Conservation (phyloP, 1,140 invertebrate species). For the Mizuhopecten yessoensis region DNA sequence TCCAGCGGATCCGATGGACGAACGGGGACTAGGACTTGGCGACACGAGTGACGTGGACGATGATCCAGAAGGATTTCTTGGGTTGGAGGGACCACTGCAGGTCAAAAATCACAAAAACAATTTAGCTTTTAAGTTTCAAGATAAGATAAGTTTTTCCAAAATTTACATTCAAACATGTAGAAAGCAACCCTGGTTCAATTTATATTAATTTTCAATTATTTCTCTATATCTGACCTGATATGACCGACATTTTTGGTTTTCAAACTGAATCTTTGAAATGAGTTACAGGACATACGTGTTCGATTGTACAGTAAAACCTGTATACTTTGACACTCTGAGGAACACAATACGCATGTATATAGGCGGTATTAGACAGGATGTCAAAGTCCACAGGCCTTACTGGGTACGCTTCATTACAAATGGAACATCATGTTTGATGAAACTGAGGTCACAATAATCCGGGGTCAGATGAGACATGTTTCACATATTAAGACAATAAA, state of each 20-base stretch:
- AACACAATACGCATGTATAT: too few relatives aligned
- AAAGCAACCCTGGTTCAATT: background rate
- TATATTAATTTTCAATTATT: too few relatives aligned
- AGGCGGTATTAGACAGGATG: too few relatives aligned
- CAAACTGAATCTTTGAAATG: background rate
- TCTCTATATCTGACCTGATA: too few relatives aligned
- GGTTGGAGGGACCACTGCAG: conserved; percentile 51
- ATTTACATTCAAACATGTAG: background rate
- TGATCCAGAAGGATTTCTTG: conserved; percentile 48
- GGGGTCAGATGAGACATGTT: background rate
- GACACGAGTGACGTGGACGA: conserved; percentile 61
- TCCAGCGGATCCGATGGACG: conserved; percentile 62
- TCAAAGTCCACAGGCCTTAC: too few relatives aligned
- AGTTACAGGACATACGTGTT: background rate
- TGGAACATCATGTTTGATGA: too few relatives aligned
- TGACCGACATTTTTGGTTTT: too few relatives aligned
- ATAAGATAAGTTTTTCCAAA: background rate
- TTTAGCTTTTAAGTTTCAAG: background rate
- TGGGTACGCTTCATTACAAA: too few relatives aligned
- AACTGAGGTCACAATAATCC: too few relatives aligned
- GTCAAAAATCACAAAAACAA: background rate
- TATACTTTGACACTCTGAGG: background rate
- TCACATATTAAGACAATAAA: background rate
- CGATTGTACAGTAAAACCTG: background rate
- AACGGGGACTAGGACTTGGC: conserved; percentile 63